Conservation (phyloP, 2,113 vertebrate genomes). For the Muscicapa adusta region DNA sequence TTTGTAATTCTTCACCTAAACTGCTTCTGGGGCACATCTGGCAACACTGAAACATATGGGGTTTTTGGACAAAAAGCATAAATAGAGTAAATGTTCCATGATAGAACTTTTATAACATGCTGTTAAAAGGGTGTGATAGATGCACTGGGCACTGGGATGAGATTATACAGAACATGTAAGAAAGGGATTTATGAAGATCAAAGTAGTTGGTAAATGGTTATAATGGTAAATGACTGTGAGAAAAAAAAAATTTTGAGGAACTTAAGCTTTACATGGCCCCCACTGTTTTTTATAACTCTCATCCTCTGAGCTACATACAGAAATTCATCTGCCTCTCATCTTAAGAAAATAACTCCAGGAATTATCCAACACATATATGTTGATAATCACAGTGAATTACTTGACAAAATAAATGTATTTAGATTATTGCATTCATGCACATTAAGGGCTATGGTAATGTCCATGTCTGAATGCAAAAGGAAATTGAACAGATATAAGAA, state of each 20-base stretch:
- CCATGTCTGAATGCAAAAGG: not conserved
- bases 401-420: not conserved
- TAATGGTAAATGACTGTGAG: not conserved
- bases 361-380: not conserved
- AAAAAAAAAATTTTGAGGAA: not conserved
- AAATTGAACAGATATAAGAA: not conserved
- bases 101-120: not conserved
- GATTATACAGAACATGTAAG: not conserved
- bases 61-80: not conserved
- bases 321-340: not conserved
- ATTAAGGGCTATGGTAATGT: not conserved
- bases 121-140: not conserved
- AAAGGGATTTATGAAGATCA: not conserved
- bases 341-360: not conserved
- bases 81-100: not conserved
- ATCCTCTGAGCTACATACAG: not conserved
- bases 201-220: not conserved
- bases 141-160: not conserved
- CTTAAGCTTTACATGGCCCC: not conserved
- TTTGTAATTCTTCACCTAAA: not conserved
- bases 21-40: not conserved
- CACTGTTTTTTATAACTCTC: not conserved
- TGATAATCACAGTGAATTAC: not conserved
- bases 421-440: not conserved
- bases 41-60: not conserved